Evolutionary conservation across 2,113 vertebrate species (phyloP).

Genomic region (Formicarius rufipectus): DNA sequence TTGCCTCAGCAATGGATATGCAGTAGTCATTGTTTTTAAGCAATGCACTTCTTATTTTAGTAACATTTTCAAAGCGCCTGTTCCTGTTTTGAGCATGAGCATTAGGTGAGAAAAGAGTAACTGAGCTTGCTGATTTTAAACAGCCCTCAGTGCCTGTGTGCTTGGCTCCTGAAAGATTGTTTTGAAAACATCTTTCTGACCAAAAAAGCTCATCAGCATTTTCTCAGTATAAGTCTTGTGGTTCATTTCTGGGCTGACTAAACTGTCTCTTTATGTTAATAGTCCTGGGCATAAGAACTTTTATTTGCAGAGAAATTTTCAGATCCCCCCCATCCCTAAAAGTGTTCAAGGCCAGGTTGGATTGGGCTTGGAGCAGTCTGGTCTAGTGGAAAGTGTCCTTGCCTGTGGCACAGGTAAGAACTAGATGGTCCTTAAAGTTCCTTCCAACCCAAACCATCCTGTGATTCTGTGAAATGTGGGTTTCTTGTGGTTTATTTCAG

Average conservation of each 20-base stretch:
- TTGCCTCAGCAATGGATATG: background rate
- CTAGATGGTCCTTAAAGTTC: background rate
- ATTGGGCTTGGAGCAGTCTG: background rate
- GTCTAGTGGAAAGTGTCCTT: background rate
- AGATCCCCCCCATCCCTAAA: background rate
- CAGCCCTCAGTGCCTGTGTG: background rate
- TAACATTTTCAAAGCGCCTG: background rate
- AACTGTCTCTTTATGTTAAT: background rate
- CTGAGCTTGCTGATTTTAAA: background rate
- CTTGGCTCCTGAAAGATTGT: background rate
- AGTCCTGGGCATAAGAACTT: background rate
- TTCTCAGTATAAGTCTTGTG: background rate
- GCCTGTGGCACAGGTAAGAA: background rate
- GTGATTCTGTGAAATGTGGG: background rate
- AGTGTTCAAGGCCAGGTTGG: background rate
- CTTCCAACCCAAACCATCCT: background rate
- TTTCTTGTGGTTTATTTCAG: background rate
- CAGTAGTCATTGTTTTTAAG: constrained; percentile 29
- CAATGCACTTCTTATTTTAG: constrained; percentile 39
- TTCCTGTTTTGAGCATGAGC: background rate
- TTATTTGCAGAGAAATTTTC: background rate
- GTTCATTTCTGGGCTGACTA: background rate
- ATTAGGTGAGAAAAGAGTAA: background rate
- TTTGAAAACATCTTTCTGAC: background rate
- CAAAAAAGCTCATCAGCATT: background rate